Percentiles rank a stretch among this genome's conserved stretches.
phyloP scores from a whole-genome alignment of 2,888 invertebrate species.

The Tetranychus piercei region DNA sequence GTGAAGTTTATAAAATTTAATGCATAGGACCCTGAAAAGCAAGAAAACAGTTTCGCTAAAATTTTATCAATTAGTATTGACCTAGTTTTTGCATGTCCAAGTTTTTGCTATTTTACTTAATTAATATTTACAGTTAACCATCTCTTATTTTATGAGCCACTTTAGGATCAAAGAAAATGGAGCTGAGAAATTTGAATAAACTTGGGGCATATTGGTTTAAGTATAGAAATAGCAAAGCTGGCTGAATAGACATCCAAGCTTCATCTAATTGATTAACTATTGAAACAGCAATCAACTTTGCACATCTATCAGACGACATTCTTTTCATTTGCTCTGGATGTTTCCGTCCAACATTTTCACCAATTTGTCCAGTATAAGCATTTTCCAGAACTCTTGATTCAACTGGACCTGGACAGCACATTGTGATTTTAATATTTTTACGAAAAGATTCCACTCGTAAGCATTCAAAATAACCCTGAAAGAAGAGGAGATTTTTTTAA shows the following conservation, averaged over 20 bases:
- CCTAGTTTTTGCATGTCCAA: too few species aligned
- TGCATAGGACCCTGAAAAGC: too few species aligned
- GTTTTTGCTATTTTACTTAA: too few species aligned
- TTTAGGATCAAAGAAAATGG: not conserved
- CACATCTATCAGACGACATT: slow-evolving; percentile 39
- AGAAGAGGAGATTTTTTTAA: not conserved
- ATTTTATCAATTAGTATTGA: too few species aligned
- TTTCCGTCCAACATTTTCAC: slow-evolving; percentile 28
- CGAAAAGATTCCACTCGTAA: slow-evolving; percentile 42
- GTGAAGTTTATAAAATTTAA: too few species aligned
- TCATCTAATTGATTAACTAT: slow-evolving; percentile 41
- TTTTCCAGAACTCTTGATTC: slow-evolving; percentile 49
- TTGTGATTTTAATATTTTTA: slow-evolving; percentile 40
- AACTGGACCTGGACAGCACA: slow-evolving; percentile 58
- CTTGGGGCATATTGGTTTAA: slow-evolving; percentile 39
- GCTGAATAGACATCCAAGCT: slow-evolving; percentile 51
- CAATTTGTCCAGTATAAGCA: slow-evolving; percentile 46
- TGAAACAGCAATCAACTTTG: slow-evolving; percentile 36
- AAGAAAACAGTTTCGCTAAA: too few species aligned
- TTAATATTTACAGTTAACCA: not conserved
- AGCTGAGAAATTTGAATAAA: slow-evolving; percentile 3
- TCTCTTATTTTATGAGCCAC: not conserved
- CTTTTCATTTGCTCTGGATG: slow-evolving; percentile 19
- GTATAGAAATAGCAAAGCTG: slow-evolving; percentile 43
- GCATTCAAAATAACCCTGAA: slow-evolving; percentile 50